phyloP scores from a whole-genome alignment of 2,113 vertebrate species.

The Colossoma macropomum region DNA sequence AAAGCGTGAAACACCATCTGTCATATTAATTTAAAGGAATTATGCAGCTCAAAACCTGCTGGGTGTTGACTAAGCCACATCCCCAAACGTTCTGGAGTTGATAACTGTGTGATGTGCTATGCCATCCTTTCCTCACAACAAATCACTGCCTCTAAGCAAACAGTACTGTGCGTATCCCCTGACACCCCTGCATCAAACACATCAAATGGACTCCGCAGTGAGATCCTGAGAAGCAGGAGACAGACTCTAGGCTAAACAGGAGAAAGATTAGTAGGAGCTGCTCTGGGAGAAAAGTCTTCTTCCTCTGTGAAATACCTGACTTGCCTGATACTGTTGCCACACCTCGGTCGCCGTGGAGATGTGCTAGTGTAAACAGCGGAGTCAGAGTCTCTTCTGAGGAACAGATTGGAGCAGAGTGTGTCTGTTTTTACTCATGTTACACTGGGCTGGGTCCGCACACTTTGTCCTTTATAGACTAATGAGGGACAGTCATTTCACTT shows the following conservation, averaged over 20 bases:
- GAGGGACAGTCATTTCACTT: not conserved
- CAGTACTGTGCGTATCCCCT: not conserved
- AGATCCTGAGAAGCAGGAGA: not conserved
- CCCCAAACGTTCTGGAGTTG: not conserved
- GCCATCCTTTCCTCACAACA: not conserved
- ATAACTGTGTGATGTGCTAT: not conserved
- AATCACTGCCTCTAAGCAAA: not conserved
- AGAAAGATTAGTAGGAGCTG: not conserved
- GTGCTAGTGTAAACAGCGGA: constrained; percentile 49
- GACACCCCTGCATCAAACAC: not conserved
- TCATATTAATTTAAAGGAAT: too few species aligned
- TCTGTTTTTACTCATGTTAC: constrained; percentile 18
- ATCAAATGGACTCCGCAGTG: not conserved
- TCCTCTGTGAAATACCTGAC: constrained; percentile 34
- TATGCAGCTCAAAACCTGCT: not conserved
- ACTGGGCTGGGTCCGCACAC: not conserved
- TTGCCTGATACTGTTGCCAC: constrained; percentile 50
- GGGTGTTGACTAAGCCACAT: not conserved
- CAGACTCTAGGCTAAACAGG: not conserved
- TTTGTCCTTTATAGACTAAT: constrained; percentile 52
- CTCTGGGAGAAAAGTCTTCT: constrained; percentile 21
- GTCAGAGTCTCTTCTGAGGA: constrained; percentile 47
- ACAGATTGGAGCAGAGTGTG: not conserved
- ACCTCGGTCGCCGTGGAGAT: constrained; percentile 57
- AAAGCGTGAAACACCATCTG: too few species aligned